Percentiles rank a stretch among this genome's conserved stretches.
These are phyloP conservation scores for Vandiemenella viatica DNA, from an alignment of 2,888 invertebrate species.

Conservation along the genomic window DNA sequence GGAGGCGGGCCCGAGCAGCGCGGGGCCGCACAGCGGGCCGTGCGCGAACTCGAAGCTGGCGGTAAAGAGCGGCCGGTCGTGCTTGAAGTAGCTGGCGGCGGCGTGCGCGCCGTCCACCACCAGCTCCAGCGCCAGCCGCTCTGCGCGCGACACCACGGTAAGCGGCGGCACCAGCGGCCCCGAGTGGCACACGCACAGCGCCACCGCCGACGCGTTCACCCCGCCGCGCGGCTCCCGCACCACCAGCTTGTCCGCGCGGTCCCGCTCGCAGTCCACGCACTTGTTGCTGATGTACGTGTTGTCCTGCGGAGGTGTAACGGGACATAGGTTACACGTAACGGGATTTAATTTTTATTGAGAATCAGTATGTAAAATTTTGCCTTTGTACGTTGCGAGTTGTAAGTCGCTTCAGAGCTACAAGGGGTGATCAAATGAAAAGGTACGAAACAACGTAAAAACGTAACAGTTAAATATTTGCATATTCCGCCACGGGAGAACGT, in stretches of 20 bases:
- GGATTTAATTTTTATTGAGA: no score
- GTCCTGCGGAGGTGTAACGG: no score
- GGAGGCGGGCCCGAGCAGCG: slow-evolving; percentile 59
- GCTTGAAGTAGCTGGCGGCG: slow-evolving; percentile 76
- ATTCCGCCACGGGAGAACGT: no score
- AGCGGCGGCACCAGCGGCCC: slow-evolving; percentile 49
- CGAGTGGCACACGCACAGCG: slow-evolving; percentile 44
- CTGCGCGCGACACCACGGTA: slow-evolving; percentile 57
- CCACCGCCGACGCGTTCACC: slow-evolving; percentile 25
- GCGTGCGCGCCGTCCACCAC: slow-evolving; percentile 74
- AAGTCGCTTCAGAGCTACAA: no score
- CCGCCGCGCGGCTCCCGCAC: slow-evolving; percentile 29
- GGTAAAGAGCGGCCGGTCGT: slow-evolving; percentile 67
- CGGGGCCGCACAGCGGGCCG: slow-evolving; percentile 74
- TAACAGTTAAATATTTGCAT: no score
- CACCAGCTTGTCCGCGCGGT: slow-evolving; percentile 31
- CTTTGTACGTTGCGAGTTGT: no score
- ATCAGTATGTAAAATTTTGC: no score
- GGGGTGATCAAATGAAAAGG: no score
- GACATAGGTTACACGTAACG: no score
- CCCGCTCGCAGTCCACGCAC: slow-evolving; percentile 65
- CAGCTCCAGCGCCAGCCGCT: slow-evolving; percentile 64
- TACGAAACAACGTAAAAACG: no score
- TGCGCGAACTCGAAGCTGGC: slow-evolving; percentile 81
- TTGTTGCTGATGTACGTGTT: not conserved